Evolutionary conservation across 2,888 invertebrate species (phyloP).

Genomic region (Agriopis aurantiaria): DNA sequence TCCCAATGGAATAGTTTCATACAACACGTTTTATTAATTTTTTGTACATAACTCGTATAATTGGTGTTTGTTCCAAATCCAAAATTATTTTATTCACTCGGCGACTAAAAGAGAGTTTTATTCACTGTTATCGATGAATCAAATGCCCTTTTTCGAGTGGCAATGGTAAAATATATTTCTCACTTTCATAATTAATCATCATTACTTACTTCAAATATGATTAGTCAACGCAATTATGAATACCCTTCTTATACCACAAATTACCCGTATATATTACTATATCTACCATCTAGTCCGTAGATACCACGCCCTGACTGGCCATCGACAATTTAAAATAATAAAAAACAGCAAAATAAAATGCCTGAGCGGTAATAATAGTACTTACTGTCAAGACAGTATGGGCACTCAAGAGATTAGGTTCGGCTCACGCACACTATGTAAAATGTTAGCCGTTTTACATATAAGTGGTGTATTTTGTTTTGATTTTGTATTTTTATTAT

Average conservation of each 20-base stretch:
- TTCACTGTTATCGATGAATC: too few species aligned
- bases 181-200: neutral
- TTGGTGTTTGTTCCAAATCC: too few species aligned
- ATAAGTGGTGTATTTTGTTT: too few species aligned
- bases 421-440: neutral
- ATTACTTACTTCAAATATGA: neutral
- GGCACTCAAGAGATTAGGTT: neutral
- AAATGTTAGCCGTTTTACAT: neutral
- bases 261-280: neutral
- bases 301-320: constrained; percentile 18
- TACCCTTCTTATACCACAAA: constrained; percentile 5
- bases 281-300: constrained; percentile 13
- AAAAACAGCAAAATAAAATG: constrained; percentile 11
- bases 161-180: too few species aligned
- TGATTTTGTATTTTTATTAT: too few species aligned
- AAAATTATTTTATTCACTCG: too few species aligned
- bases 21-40: too few species aligned
- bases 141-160: too few species aligned
- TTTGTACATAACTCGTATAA: too few species aligned
- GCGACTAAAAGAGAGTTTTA: too few species aligned
- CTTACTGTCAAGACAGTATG: constrained; percentile 6
- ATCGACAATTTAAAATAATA: constrained; percentile 31
- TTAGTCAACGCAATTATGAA: neutral
- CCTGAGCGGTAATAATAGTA: neutral
- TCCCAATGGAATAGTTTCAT: too few species aligned